Conservation (phyloP, 2,113 vertebrate species). For the Tetraodon nigroviridis region DNA sequence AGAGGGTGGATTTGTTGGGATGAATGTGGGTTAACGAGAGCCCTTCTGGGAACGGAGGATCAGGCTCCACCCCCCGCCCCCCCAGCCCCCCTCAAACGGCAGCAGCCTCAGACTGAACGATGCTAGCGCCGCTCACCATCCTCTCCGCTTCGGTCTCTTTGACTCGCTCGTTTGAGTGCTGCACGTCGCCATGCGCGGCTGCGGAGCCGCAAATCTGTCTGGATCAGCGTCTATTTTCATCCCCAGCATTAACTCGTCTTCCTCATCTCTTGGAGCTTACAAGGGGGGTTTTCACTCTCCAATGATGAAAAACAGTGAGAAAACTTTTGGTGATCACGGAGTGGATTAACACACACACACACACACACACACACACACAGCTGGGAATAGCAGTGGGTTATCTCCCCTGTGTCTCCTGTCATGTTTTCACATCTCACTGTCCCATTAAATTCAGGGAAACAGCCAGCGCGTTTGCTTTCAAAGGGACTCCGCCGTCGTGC, state of each 20-base stretch:
- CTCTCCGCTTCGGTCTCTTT: slow-evolving; percentile 56
- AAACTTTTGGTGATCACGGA: slow-evolving; percentile 63
- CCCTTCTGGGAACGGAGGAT: slow-evolving; percentile 58
- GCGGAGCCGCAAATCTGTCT: slow-evolving; percentile 60
- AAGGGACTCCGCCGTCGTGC: slow-evolving; percentile 43
- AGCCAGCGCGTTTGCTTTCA: slow-evolving; percentile 48
- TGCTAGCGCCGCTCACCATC: slow-evolving; percentile 51
- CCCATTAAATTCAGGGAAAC: slow-evolving; percentile 66
- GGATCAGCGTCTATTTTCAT: slow-evolving; percentile 71
- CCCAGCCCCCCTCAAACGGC: slow-evolving; percentile 54
- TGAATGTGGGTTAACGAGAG: slow-evolving; percentile 67
- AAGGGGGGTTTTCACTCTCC: slow-evolving; percentile 9
- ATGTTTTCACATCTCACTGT: slow-evolving; percentile 67
- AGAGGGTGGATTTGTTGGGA: slow-evolving; percentile 54
- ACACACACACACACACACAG: slow-evolving; percentile 47
- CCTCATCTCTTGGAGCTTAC: slow-evolving; percentile 39
- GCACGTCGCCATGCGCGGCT: slow-evolving; percentile 53
- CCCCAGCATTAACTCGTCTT: slow-evolving; percentile 44
- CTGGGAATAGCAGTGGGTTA: slow-evolving; percentile 67
- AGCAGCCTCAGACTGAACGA: slow-evolving; percentile 56
- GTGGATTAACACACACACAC: slow-evolving; percentile 54
- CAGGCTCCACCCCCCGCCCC: slow-evolving; percentile 54
- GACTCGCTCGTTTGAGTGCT: slow-evolving; percentile 51
- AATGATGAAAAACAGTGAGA: slow-evolving; percentile 54
- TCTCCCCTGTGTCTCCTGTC: slow-evolving; percentile 66